phyloP scores from a whole-genome alignment of 2,113 vertebrate genomes.

The Apteryx owenii region DNA sequence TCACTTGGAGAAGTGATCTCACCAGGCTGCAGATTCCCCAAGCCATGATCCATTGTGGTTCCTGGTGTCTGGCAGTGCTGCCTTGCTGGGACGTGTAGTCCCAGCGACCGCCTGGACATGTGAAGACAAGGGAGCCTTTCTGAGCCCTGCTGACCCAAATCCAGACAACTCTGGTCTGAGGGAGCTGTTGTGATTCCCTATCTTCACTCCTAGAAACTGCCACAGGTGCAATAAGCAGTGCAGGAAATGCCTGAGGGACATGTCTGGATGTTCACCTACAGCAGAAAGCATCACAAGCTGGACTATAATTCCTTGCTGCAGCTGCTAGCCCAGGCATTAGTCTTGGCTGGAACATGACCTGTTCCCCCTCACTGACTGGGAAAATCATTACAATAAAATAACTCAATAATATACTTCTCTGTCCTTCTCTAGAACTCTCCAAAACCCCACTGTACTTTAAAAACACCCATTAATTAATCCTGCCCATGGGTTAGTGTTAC shows the following conservation, averaged over 20 bases:
- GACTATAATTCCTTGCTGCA: background rate
- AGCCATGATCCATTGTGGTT: background rate
- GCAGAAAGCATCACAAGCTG: background rate
- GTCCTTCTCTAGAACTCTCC: background rate
- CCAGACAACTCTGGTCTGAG: background rate
- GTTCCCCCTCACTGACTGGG: background rate
- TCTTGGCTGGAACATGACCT: background rate
- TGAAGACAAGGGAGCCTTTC: background rate
- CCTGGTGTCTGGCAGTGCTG: background rate
- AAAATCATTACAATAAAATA: conserved; percentile 7
- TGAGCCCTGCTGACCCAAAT: background rate
- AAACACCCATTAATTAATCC: background rate
- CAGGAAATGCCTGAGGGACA: background rate
- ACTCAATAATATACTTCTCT: background rate
- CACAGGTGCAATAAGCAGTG: background rate
- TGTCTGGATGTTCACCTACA: background rate
- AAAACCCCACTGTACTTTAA: background rate
- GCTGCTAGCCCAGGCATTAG: background rate
- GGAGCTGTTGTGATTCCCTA: background rate
- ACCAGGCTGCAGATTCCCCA: background rate
- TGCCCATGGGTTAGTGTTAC: background rate
- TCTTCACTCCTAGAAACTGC: background rate
- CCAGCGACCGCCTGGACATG: background rate
- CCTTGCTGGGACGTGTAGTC: background rate
- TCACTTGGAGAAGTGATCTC: background rate